Percentiles rank a stretch among this genome's conserved stretches.
phyloP scores from a whole-genome alignment of 2,797 vertebrate species.

The Scomberomorus guttatus region DNA sequence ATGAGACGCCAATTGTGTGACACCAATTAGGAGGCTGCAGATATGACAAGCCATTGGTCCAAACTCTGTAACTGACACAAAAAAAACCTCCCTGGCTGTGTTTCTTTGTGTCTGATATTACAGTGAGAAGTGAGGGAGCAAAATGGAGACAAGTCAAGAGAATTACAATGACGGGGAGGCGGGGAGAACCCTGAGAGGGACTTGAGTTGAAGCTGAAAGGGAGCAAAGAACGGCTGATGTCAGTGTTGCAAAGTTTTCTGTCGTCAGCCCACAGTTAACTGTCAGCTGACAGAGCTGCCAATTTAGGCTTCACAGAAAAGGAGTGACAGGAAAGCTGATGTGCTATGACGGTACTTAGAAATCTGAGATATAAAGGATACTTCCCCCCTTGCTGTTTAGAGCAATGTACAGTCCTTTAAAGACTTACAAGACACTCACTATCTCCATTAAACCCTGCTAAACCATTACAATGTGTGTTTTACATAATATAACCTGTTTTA shows the following conservation, averaged over 20 bases:
- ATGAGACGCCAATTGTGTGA: slow-evolving; percentile 45
- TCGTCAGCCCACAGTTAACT: slow-evolving; percentile 56
- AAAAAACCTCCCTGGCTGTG: slow-evolving; percentile 28
- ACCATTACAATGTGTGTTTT: slow-evolving; percentile 60
- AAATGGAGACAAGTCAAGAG: slow-evolving; percentile 37
- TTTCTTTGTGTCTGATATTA: slow-evolving; percentile 50
- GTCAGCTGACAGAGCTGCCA: slow-evolving; percentile 65
- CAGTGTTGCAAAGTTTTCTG: slow-evolving; percentile 43
- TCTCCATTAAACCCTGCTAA: slow-evolving; percentile 29
- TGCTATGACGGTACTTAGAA: slow-evolving; percentile 23
- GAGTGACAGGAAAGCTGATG: slow-evolving; percentile 63
- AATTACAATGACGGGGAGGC: slow-evolving; percentile 19
- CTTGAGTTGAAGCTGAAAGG: slow-evolving; percentile 20
- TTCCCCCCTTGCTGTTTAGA: slow-evolving; percentile 15
- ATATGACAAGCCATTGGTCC: slow-evolving; percentile 69
- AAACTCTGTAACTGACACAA: slow-evolving; percentile 61
- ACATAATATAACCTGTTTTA: slow-evolving; percentile 65
- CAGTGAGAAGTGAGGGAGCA: slow-evolving; percentile 29
- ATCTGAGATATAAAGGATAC: slow-evolving; percentile 13
- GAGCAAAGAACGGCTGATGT: slow-evolving; percentile 50
- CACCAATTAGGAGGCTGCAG: slow-evolving; percentile 67
- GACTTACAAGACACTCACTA: slow-evolving; percentile 44
- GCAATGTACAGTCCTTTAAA: slow-evolving; percentile 26
- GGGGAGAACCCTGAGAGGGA: not conserved
- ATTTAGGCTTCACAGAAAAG: slow-evolving; percentile 42